Base-by-base conservation (phyloP, 1,140 invertebrate species). In the Drosophila nigrodunni region DNA sequence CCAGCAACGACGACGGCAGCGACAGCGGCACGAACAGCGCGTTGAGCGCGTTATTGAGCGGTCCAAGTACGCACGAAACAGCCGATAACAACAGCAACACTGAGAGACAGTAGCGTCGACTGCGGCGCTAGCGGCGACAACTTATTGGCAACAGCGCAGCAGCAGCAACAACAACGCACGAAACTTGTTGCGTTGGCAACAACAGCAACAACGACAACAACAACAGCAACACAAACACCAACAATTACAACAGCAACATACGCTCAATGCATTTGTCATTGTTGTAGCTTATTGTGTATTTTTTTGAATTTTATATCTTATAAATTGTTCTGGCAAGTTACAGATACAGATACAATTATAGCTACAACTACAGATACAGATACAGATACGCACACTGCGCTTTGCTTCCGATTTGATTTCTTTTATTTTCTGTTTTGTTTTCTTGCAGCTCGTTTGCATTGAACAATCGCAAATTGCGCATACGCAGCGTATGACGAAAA, bases 1-100 rank as follows among this genome's bases (percentile, higher is more conserved):
- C 18, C 76, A 46, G 25, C 43, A 46, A 10, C 39, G 6, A 13
- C 50, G 18, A 49, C 52, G 47, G 57, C 54, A 11, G 30, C 44
- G 11, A 21, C 18, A 30, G 25, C 25, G 25, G 3, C 25, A 13
- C 70, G 44, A 34, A 15, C 69, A 30, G 15, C 60, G 34, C 79
- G 39, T 43, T 76, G 64, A 77, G 77, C 77, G 82, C 77, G 82
- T 86, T 85, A 85, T 85, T 88, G 83, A 89, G 83, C 82, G 74
- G 70, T 80, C 83, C 85, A 88, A 89, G 83, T 87, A 88, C 83
- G 85, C 83, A 88, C 85, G 77, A 86, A 82, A 62, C 57, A 67
- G 66, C 55, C 78, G 64, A 75, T 80, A 83, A 73, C 74, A 85
- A 80, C 81, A 67, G 60, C 74, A 80, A 77, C 74, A 70, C 73